Evolutionary conservation across 2,888 invertebrate genomes (phyloP).

Genomic region (Agonopterix heracliana): DNA sequence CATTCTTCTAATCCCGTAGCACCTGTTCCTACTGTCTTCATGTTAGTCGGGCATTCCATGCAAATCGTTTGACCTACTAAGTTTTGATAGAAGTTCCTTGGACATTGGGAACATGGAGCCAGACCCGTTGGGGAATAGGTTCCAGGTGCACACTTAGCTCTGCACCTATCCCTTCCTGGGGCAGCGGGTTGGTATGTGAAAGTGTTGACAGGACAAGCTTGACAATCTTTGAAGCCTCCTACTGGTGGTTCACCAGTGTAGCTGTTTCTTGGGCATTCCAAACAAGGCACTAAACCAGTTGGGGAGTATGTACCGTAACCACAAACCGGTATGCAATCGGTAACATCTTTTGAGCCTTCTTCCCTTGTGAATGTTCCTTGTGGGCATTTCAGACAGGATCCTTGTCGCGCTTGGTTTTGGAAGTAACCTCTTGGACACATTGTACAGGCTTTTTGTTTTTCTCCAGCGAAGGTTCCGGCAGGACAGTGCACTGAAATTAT

Average conservation of each 20-base stretch:
- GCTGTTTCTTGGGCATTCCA: constrained; percentile 95
- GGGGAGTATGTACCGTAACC: constrained; percentile 97
- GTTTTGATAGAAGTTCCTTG: constrained; percentile 93
- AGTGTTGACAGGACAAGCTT: constrained; percentile 91
- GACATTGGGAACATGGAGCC: constrained; percentile 95
- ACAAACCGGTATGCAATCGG: constrained; percentile 94
- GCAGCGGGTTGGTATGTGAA: constrained; percentile 96
- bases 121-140: constrained; percentile 95
- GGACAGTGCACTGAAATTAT: constrained; percentile 91
- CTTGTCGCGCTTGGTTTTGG: constrained; percentile 94
- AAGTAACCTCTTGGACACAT: constrained; percentile 95
- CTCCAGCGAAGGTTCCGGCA: constrained; percentile 94
- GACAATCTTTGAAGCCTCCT: constrained; percentile 95
- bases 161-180: constrained; percentile 86
- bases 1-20: constrained; percentile 91
- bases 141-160: constrained; percentile 92
- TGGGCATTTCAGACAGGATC: constrained; percentile 92
- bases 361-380: constrained; percentile 94
- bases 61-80: constrained; percentile 89
- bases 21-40: constrained; percentile 88
- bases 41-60: constrained; percentile 92
- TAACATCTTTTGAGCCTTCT: constrained; percentile 90
- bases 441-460: constrained; percentile 93
- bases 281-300: constrained; percentile 93
- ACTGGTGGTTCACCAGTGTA: constrained; percentile 91